Base-by-base conservation (phyloP, 2,888 invertebrate species). In the Pomacea canaliculata region DNA sequence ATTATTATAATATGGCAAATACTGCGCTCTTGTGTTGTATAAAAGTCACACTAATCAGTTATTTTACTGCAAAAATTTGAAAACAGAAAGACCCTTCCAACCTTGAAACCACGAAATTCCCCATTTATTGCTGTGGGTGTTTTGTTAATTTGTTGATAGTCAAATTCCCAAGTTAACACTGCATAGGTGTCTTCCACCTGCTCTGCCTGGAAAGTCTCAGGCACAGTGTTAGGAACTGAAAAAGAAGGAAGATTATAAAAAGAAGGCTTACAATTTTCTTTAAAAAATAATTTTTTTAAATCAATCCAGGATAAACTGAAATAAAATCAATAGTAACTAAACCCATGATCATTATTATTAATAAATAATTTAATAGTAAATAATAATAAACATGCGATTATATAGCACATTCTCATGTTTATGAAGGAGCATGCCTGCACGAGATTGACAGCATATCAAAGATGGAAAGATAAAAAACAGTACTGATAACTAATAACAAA, bases 81-180 rank as follows among this genome's bases (percentile, higher is more conserved):
- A 37, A 37, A 37, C 37, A 37, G 37, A 5, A 37, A 37, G 5
- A 37, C 37, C 37, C 16, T 56, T n/a, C 71, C 72, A 78, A 90
- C 89, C 87, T 89, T 88, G 76, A 90, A 91, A 7, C 90, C 91
- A 69, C 83, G 76, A 79, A 91, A 88, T 68, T 85, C 85, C 27
- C 91, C 91, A 46, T 83, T 80, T 16, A 91, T 83, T 27, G 75
- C 78, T 1, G 81, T 79, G 71, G 79, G 79, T 0, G 76, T 71
- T 49, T 80, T 82, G 48, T 79, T 81, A 37, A 83, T 77, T 73
- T 80, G 80, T 48, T 74, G 65, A 19, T 76, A 79, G 56, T 84
- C 82, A 84, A 86, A 86, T 46, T 78, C 83, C 88, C 88, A 90
- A 5, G 78, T 71, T 13, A 90, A 75, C 2, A 76, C 80, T 19